These are phyloP conservation scores for Brachionus paranguensis DNA, from an alignment of 1,140 invertebrate species.

Conservation along the genomic window DNA sequence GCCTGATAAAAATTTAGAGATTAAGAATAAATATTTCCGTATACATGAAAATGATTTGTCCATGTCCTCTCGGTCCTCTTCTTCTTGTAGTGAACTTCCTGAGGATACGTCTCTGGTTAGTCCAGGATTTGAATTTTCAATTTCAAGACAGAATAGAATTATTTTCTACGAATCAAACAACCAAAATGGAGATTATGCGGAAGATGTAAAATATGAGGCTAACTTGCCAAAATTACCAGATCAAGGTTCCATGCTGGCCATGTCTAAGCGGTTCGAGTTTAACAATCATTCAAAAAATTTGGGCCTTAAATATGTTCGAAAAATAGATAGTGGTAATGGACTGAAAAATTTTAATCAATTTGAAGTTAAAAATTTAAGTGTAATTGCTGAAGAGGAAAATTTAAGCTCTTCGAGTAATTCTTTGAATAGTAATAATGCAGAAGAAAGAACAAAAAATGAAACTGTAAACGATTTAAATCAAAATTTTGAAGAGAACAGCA, in stretches of 20 bases:
- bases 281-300: neutral
- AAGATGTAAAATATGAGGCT: neutral
- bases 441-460: neutral
- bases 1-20: neutral
- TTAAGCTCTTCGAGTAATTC: neutral
- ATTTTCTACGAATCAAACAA: neutral
- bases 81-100: neutral
- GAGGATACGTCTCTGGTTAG: neutral
- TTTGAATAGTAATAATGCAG: neutral
- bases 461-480: neutral
- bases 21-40: neutral
- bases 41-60: neutral
- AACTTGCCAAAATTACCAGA: neutral
- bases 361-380: slow-evolving; percentile 8
- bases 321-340: neutral
- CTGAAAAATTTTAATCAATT: neutral
- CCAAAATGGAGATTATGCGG: neutral
- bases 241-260: neutral
- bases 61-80: neutral
- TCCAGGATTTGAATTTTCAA: neutral
- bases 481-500: neutral
- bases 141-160: slow-evolving; percentile 18
- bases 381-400: slow-evolving; percentile 21
- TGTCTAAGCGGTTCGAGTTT: neutral
- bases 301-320: neutral